Conservation (phyloP, 2,797 vertebrate genomes). For the Malacoctenus gilli region DNA sequence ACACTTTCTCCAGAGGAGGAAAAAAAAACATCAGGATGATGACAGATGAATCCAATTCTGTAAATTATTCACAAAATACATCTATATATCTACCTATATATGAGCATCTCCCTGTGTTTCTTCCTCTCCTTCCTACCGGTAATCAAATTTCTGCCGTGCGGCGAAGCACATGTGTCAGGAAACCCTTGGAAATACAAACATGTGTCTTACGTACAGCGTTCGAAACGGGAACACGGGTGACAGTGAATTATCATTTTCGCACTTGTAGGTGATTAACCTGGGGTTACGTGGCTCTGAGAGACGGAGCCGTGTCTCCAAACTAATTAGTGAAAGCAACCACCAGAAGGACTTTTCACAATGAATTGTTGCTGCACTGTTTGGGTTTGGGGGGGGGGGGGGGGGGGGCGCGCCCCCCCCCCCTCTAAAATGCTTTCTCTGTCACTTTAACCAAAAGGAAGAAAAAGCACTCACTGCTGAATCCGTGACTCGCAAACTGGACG, state of each 20-base stretch:
- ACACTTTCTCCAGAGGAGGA: not conserved
- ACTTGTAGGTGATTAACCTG: constrained; percentile 49
- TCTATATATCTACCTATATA: not conserved
- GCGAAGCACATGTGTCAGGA: constrained; percentile 11
- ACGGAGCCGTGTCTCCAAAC: constrained; percentile 24
- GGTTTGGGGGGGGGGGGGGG: constrained; percentile 26
- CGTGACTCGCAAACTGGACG: not conserved
- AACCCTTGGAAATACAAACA: constrained; percentile 28
- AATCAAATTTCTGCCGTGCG: constrained; percentile 26
- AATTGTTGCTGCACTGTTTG: constrained; percentile 29
- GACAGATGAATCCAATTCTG: constrained; percentile 1
- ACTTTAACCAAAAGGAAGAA: not conserved
- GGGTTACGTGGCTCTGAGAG: constrained; percentile 32
- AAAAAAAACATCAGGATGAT: constrained; percentile 3
- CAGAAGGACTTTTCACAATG: constrained; percentile 11
- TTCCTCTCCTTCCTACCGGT: not conserved
- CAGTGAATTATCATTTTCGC: constrained; percentile 37
- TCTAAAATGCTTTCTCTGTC: constrained; percentile 10
- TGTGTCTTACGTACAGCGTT: constrained; percentile 17
- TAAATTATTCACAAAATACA: constrained; percentile 2
- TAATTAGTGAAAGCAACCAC: constrained; percentile 42
- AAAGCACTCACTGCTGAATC: not conserved
- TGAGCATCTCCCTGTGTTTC: constrained; percentile 6
- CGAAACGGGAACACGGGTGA: constrained; percentile 27
- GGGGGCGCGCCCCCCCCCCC: no score